These are phyloP conservation scores for Ommatoiulus sabulosus DNA, from an alignment of 2,888 invertebrate genomes.

Conservation along the genomic window DNA sequence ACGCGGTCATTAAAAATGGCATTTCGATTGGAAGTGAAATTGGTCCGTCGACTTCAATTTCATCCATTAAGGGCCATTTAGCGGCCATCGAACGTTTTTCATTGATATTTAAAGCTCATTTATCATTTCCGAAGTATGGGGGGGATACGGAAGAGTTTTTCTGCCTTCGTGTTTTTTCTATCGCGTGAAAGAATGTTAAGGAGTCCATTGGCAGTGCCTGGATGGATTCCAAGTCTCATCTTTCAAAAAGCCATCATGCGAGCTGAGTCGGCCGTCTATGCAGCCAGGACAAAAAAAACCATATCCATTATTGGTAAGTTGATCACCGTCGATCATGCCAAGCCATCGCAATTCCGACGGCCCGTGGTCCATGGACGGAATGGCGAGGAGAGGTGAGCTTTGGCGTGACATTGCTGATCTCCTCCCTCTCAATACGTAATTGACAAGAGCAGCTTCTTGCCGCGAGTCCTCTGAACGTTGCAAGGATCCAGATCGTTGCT, in stretches of 20 bases:
- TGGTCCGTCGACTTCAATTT: conserved; percentile 36
- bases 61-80: conserved; percentile 36
- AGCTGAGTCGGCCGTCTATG: conserved; percentile 20
- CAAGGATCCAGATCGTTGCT: not conserved
- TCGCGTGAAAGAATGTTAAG: conserved; percentile 40
- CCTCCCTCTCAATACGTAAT: conserved; percentile 39
- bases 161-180: not conserved
- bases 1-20: conserved; percentile 5
- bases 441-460: conserved; percentile 8
- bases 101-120: conserved; percentile 43
- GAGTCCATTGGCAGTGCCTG: conserved; percentile 43
- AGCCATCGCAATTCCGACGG: conserved; percentile 23
- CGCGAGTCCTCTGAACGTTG: not conserved
- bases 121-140: not conserved
- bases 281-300: not conserved
- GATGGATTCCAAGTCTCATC: conserved; percentile 36
- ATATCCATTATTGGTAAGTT: conserved; percentile 40
- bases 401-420: conserved; percentile 1
- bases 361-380: conserved; percentile 20
- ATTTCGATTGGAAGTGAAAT: conserved; percentile 23
- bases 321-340: conserved; percentile 36
- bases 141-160: not conserved
- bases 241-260: conserved; percentile 43
- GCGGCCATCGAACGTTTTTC: conserved; percentile 36
- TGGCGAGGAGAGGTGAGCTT: conserved; percentile 21